Evolutionary conservation across 2,888 invertebrate genomes (phyloP), one percentile per base, ranked within the genome.

Genomic region (Mimas tiliae): DNA sequence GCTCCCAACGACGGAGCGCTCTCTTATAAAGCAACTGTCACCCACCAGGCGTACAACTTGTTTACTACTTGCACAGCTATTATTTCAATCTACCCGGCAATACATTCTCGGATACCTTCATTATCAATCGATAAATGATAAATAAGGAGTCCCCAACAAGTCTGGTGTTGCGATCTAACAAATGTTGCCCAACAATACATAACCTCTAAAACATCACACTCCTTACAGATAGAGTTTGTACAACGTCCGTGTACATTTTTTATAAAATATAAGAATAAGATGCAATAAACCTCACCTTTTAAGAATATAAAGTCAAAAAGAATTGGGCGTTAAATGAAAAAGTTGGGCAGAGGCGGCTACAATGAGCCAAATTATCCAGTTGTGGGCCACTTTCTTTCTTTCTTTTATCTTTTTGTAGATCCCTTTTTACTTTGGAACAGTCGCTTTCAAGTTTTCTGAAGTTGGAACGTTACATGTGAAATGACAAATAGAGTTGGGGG

Each of bases 311-410:
- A 58, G 11, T 34, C 7, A 58, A 19, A 58, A 38, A 42, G 19
- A 12, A 12, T 11, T 42, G 34, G n/a, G 14, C 34, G 53, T 58
- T 34, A 62, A 53, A 65, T 58, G 55, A 63, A 65, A 67, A 65
- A 65, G 52, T 11, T 45, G 27, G 14, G 45, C 34, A 52, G 14
- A 11, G 53, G 50, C 42, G 45, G 45, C 12, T 55, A 62, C 64
- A 68, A 68, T 64, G 38, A 63, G 58, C 52, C 58, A 51, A 62
- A 68, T 65, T 65, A 66, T 53, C 52, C 62, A 53, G 38, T 42
- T 16, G 19, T 11, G 19, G 19, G 45, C 19, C 58, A 58, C 58
- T 65, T 52, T 52, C 42, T 21, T 58, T 58, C 1, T 27, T 27
- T 55, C 8, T 27, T 52, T 27, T 52, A 21, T 53, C 12, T 58